Base-by-base conservation (phyloP, 2,113 vertebrate species). In the Rutilus rutilus region DNA sequence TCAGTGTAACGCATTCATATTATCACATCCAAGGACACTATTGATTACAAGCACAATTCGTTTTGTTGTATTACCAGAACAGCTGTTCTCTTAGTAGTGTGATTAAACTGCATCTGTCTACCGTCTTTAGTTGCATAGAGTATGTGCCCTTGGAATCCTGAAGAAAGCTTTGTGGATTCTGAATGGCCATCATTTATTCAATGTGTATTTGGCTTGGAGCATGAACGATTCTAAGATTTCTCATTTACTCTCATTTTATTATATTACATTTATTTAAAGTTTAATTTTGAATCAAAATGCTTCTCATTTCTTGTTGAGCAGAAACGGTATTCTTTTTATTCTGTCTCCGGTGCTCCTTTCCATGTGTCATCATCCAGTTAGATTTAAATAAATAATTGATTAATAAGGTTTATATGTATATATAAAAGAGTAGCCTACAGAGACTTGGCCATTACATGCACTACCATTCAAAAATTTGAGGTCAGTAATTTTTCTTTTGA, bases 1-100 rank as follows among this genome's bases (percentile, higher is more conserved):
- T 86, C 47, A 84, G 42, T 65, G 33, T 47, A 45, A 67, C 54
- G 8, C 73, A 39, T 69, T 76, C 69, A 76, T 19, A 57, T 82
- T 54, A 50, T 77, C 67, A 59, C 5, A 17, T 80, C 45, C 73
- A 85, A 87, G 57, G 77, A 60, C 77, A 79, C 77, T 59, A 79
- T 79, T 60, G 30, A 62, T 79, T 60, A 79, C 57, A 23, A 39
- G 33, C 7, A 0, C 33, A 42, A n/a, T 79, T 79, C 30, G 15
- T 79, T 59, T 60, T 8, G 21, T 42, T 42, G 19, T 4, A 60
- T 79, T 77, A 54, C 17, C 54, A 33, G 17, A 23, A 78, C 50
- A 78, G 21, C 52, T 78, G 76, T 59, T 78, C 52, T 59, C 47
- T 39, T 36, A 50, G 39, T 19, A 19, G 12, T 27, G 42, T 25